These are phyloP conservation scores for Tenualosa thibaudeaui DNA, from an alignment of 2,797 vertebrate genomes.

Conservation along the genomic window DNA sequence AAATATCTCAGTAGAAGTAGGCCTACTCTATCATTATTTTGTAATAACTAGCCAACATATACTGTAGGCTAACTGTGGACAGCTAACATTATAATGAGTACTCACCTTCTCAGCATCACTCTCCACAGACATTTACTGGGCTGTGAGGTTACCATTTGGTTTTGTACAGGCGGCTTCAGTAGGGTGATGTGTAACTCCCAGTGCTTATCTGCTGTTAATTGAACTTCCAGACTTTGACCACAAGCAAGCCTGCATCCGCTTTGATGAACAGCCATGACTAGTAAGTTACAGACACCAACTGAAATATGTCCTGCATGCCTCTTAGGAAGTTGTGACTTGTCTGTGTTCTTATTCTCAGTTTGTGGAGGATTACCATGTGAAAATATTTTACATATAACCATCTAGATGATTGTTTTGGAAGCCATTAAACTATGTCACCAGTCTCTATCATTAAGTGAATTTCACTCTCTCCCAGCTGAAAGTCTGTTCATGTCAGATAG, in stretches of 20 bases:
- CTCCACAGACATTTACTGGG: neutral
- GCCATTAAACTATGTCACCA: neutral
- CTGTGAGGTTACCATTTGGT: neutral
- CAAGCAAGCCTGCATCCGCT: slow-evolving; percentile 30
- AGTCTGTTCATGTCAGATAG: neutral
- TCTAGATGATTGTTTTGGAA: neutral
- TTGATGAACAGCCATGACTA: slow-evolving; percentile 36
- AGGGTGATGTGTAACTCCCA: slow-evolving; percentile 54
- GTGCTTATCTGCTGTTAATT: slow-evolving; percentile 53
- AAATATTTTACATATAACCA: neutral
- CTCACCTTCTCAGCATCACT: neutral
- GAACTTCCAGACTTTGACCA: neutral
- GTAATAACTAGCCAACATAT: neutral
- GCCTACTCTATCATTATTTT: neutral
- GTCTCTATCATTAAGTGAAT: neutral
- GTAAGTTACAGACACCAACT: neutral
- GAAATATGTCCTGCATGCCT: neutral
- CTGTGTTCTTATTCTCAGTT: neutral
- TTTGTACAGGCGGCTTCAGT: slow-evolving; percentile 30
- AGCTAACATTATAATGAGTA: neutral
- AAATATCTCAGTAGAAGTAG: too few relatives aligned
- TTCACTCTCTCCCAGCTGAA: neutral
- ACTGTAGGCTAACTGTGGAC: neutral
- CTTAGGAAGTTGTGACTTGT: neutral
- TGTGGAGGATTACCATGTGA: neutral